phyloP scores from a whole-genome alignment of 1,140 invertebrate genomes.

The Nephila pilipes region DNA sequence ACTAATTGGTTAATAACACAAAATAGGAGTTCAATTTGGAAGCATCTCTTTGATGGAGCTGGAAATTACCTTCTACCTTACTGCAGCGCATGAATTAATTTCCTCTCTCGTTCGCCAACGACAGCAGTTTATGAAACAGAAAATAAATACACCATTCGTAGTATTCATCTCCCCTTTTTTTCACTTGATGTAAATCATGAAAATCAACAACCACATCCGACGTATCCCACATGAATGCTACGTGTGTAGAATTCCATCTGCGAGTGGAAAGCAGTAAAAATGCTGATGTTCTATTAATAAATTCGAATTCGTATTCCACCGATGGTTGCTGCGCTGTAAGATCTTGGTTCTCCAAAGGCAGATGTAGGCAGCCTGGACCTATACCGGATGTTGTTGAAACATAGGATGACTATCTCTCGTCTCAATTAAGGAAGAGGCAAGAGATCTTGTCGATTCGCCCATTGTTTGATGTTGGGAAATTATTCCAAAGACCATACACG shows the following conservation, averaged over 20 bases:
- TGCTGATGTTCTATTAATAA: background rate
- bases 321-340: slow-evolving; percentile 5
- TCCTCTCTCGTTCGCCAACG: background rate
- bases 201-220: slow-evolving; percentile 36
- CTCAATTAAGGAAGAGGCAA: slow-evolving; percentile 17
- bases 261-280: background rate
- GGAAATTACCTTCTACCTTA: background rate
- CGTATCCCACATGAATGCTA: background rate
- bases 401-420: background rate
- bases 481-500: background rate
- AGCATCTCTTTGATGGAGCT: background rate
- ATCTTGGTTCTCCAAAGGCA: background rate
- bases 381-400: slow-evolving; percentile 26
- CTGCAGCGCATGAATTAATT: background rate
- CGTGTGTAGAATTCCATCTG: background rate
- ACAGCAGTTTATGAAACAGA: background rate
- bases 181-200: background rate
- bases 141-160: background rate
- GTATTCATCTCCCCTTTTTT: background rate
- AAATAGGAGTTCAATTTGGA: background rate
- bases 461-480: slow-evolving; percentile 18
- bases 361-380: background rate
- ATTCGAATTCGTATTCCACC: background rate
- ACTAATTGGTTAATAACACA: slow-evolving; percentile 14
- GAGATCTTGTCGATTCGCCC: background rate